phyloP scores from a whole-genome alignment of 2,797 vertebrate species.

The Linurgus olivaceus region DNA sequence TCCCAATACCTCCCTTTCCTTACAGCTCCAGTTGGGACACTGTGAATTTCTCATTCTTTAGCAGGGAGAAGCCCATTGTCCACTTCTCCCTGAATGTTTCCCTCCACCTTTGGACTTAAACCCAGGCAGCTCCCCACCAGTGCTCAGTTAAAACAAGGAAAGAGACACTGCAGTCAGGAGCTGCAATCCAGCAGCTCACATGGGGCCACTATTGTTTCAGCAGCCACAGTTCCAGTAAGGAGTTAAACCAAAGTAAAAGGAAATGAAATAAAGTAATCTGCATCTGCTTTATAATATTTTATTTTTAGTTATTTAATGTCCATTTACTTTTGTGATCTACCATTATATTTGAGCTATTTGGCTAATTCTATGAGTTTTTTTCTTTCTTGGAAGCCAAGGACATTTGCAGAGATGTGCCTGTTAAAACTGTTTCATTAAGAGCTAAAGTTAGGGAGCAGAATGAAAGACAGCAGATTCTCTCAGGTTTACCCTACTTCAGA shows the following conservation, averaged over 20 bases:
- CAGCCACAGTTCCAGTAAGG: fast-evolving
- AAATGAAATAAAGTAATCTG: not conserved
- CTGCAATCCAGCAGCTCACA: slow-evolving; percentile 12
- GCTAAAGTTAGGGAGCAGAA: not conserved
- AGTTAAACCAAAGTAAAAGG: not conserved
- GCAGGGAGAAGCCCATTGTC: not conserved
- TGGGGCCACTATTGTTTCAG: slow-evolving; percentile 11
- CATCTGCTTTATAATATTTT: slow-evolving; percentile 46
- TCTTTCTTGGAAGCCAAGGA: not conserved
- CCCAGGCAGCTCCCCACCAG: not conserved
- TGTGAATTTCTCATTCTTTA: not conserved
- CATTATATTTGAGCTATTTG: slow-evolving; percentile 3
- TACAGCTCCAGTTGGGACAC: not conserved
- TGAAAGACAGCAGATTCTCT: not conserved
- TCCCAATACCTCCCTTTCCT: not conserved
- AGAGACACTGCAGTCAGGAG: slow-evolving; percentile 10
- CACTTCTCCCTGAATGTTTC: not conserved
- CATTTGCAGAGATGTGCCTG: not conserved
- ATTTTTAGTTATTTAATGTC: slow-evolving; percentile 44
- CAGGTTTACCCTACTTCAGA: not conserved
- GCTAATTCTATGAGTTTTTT: not conserved
- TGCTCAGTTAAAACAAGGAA: not conserved
- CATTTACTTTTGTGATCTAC: slow-evolving; percentile 30
- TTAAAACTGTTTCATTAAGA: not conserved
- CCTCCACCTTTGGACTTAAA: not conserved